Base-by-base conservation (phyloP, 2,797 vertebrate species). In the Myripristis murdjan region DNA sequence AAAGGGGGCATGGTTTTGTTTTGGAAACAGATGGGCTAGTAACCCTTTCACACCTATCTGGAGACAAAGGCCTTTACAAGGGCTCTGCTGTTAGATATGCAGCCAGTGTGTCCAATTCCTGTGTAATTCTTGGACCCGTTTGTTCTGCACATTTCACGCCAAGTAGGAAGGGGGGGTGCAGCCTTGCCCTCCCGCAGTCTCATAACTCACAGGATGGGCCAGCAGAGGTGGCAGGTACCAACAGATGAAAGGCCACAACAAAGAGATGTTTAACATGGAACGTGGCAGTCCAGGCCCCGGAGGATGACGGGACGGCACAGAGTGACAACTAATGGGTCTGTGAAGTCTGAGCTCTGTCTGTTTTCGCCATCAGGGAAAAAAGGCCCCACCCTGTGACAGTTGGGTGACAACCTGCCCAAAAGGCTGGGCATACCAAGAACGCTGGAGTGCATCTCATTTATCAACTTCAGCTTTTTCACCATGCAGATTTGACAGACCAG, bases 241-340 rank as follows among this genome's bases (percentile, higher is more conserved):
- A 65, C 79, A 95, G 94, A 97, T 97, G 94, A 98, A 97, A 97
- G 96, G 83, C 77, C 82, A 89, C 94, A 96, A 96, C 95, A 97
- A 96, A 94, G 86, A 90, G 86, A 88, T 81, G 81, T 90, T 90
- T 84, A 95, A 95, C 94, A 94, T 1, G 78, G 92, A 90, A 89
- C 88, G 75, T 81, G 78, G 79, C 88, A 80, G 92, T 89, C 92
- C 79, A 83, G 81, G 89, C 85, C 88, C 77, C 83, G 70, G 78
- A 94, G 92, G 93, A 94, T 92, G 93, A 91, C 88, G 92, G 92
- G 94, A 94, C 93, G 95, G 93, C 93, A 93, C 84, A 87, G 69
- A 89, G 88, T 90, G 95, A 95, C 93, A 96, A 81, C 74, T 88
- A 71, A 79, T 83, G 62, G 54, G 81, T 67, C 73, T 70, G 73